A percentile compares a stretch with the other conserved stretches of the same genome.
Conservation (phyloP, 2,797 vertebrate genomes). For the Cyprinella venusta region DNA sequence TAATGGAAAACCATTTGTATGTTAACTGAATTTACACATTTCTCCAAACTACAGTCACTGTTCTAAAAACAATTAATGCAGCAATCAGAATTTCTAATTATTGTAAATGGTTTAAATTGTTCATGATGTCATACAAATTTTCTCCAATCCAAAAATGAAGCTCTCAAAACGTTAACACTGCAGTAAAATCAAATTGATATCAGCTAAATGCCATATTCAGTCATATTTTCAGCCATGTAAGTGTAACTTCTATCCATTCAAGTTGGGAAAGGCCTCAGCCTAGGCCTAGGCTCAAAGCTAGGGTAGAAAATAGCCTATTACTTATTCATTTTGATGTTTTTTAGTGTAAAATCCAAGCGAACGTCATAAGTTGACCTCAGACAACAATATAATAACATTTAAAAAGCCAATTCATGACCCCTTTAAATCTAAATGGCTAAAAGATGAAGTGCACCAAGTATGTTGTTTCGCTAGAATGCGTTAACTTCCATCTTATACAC, state of each 20-base stretch:
- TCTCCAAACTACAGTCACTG: background rate
- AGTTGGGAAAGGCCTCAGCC: background rate
- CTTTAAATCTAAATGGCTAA: background rate
- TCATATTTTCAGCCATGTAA: background rate
- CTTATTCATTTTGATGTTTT: too few relatives aligned
- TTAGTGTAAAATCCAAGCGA: too few relatives aligned
- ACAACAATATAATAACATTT: too few relatives aligned
- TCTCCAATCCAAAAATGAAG: background rate
- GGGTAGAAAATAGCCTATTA: too few relatives aligned
- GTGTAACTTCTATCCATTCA: background rate
- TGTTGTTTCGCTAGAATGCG: background rate
- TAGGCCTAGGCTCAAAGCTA: too few relatives aligned
- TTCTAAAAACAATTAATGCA: background rate
- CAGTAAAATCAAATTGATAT: background rate
- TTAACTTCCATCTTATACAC: slow-evolving; percentile 2
- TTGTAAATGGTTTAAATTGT: background rate
- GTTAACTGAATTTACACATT: background rate
- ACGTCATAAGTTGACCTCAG: too few relatives aligned
- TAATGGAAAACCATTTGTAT: background rate
- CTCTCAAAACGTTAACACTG: background rate
- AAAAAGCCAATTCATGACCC: too few relatives aligned
- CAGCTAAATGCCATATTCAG: background rate
- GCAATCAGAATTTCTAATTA: background rate
- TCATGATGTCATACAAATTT: background rate
- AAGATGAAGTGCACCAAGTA: background rate